These are phyloP conservation scores for Pollenia angustigena DNA, from an alignment of 2,888 invertebrate species.

Conservation along the genomic window DNA sequence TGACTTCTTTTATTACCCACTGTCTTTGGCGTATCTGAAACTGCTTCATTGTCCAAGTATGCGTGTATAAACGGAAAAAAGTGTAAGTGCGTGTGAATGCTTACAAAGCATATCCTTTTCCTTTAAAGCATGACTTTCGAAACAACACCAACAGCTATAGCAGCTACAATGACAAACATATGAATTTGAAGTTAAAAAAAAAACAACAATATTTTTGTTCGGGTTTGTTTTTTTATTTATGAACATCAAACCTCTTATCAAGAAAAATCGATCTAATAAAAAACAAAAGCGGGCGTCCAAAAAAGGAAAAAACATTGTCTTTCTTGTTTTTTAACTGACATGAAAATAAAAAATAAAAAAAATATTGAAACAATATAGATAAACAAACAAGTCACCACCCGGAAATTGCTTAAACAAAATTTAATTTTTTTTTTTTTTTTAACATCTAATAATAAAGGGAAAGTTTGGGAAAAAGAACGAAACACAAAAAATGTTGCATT, in stretches of 20 bases:
- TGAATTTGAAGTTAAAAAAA: conserved; percentile 19
- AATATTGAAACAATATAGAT: conserved; percentile 30
- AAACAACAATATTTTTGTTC: conserved; percentile 19
- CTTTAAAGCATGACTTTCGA: conserved; percentile 64
- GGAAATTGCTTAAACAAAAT: conserved; percentile 65
- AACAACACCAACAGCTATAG: conserved; percentile 31
- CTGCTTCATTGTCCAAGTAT: not conserved
- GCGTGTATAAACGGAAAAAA: not conserved
- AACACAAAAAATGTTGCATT: conserved; percentile 39
- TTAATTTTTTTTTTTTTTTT: not conserved
- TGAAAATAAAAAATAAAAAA: not conserved
- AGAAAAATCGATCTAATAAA: conserved; percentile 58
- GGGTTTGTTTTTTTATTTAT: conserved; percentile 16
- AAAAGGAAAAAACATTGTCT: not conserved
- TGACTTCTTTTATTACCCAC: not conserved
- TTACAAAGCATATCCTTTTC: conserved; percentile 50
- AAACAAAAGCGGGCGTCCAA: conserved; percentile 20
- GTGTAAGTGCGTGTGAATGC: conserved; percentile 39
- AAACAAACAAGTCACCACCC: conserved; percentile 71
- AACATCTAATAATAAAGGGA: conserved; percentile 28
- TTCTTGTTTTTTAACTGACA: conserved; percentile 24
- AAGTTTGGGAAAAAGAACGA: conserved; percentile 21
- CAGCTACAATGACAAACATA: conserved; percentile 23
- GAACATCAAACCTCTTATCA: conserved; percentile 57
- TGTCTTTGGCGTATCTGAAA: conserved; percentile 11